These are phyloP conservation scores for Microtus pennsylvanicus DNA, from an alignment of 2,113 vertebrate species.

Conservation along the genomic window DNA sequence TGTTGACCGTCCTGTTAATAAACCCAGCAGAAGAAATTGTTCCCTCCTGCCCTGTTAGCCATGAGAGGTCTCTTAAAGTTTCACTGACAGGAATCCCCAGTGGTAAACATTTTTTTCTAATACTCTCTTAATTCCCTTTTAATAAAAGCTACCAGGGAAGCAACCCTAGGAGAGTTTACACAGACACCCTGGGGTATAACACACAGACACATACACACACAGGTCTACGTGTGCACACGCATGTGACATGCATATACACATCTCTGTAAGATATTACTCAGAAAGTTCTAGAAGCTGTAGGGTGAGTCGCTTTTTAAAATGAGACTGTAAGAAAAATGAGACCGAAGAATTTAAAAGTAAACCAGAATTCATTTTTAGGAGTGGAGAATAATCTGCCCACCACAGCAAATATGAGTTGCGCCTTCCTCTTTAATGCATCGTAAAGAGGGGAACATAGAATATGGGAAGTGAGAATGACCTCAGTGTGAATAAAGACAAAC, in stretches of 20 bases:
- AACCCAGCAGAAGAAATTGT: not conserved
- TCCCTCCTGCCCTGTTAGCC: not conserved
- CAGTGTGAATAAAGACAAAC: not conserved
- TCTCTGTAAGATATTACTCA: not conserved
- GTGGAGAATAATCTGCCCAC: not conserved
- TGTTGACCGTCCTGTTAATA: not conserved
- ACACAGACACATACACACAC: not conserved
- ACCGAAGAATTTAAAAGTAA: conserved; percentile 37
- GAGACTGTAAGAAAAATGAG: conserved; percentile 2
- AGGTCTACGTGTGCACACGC: not conserved
- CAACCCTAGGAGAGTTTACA: not conserved
- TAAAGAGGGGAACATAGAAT: not conserved
- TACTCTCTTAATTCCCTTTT: not conserved
- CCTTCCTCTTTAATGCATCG: not conserved
- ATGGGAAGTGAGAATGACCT: not conserved
- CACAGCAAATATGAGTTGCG: not conserved
- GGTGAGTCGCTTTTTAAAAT: conserved; percentile 23
- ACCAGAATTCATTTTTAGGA: not conserved
- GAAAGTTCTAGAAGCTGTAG: not conserved
- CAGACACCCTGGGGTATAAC: not conserved
- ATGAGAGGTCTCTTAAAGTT: not conserved
- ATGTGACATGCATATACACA: not conserved
- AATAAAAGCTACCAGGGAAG: not conserved
- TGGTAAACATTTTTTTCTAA: not conserved
- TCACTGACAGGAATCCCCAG: not conserved